Evolutionary conservation across 2,113 vertebrate genomes (phyloP).

Genomic region (Psilopogon haemacephalus): DNA sequence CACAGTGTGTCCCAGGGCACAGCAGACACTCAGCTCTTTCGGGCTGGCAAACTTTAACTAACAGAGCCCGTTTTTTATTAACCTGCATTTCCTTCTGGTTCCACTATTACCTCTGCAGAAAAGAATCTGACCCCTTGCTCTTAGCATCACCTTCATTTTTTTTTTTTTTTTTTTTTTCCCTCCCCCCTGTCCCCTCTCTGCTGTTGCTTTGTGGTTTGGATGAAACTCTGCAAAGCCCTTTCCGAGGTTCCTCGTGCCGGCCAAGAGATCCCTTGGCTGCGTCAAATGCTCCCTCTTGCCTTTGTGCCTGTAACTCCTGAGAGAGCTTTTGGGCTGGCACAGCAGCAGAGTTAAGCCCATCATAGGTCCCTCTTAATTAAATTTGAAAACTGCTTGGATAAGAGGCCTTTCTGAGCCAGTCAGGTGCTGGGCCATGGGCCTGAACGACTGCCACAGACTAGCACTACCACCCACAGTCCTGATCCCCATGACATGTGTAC

Average conservation of each 20-base stretch:
- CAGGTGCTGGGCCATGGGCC: slow-evolving; percentile 79
- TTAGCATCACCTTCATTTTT: background rate
- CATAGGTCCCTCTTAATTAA: slow-evolving; percentile 70
- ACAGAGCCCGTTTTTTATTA: background rate
- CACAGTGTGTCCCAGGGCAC: rapidly evolving
- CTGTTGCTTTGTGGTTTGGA: background rate
- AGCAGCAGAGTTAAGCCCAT: background rate
- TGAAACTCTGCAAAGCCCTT: background rate
- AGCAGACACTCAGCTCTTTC: background rate
- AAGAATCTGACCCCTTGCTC: slow-evolving; percentile 27
- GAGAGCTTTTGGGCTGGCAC: background rate
- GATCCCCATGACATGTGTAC: slow-evolving; percentile 82
- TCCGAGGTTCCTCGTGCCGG: background rate
- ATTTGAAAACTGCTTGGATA: slow-evolving; percentile 60
- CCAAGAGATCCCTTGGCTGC: background rate
- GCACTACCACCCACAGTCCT: slow-evolving; percentile 82
- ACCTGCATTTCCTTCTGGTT: background rate
- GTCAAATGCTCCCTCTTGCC: background rate
- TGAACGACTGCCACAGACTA: slow-evolving; percentile 80
- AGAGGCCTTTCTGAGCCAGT: slow-evolving; percentile 71
- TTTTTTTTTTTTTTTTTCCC: rapidly evolving
- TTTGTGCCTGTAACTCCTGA: background rate
- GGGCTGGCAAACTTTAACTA: background rate
- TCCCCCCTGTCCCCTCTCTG: rapidly evolving
- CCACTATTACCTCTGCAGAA: background rate